phyloP scores from a whole-genome alignment of 2,888 invertebrate species.

The Scrobipalpa costella region DNA sequence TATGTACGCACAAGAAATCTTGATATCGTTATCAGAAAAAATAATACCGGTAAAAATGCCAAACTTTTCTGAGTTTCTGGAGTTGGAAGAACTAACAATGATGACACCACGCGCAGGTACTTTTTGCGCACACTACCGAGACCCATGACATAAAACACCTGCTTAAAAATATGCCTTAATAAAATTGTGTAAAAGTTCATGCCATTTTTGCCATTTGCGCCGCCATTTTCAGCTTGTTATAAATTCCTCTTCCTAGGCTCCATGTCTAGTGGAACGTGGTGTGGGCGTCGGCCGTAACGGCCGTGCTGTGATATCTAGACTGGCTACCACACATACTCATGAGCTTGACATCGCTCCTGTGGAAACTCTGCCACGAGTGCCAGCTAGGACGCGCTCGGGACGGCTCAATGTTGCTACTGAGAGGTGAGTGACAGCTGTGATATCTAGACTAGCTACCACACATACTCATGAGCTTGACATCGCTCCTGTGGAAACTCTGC shows the following conservation, averaged over 20 bases:
- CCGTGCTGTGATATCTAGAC: slow-evolving; percentile 21
- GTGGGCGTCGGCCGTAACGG: slow-evolving; percentile 24
- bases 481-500: slow-evolving; percentile 15
- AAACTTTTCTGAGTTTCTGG: too few relatives aligned
- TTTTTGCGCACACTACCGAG: too few relatives aligned
- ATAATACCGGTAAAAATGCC: too few relatives aligned
- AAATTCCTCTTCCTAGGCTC: background rate
- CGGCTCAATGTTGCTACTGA: slow-evolving; percentile 41
- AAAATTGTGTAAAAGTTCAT: too few relatives aligned
- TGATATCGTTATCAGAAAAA: too few relatives aligned
- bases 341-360: slow-evolving; percentile 18
- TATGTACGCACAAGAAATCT: too few relatives aligned
- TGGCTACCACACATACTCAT: slow-evolving; percentile 17
- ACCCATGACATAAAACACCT: too few relatives aligned
- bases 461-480: slow-evolving; percentile 7
- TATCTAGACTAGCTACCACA: background rate
- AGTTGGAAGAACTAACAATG: too few relatives aligned
- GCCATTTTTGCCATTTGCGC: too few relatives aligned
- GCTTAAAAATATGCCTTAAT: too few relatives aligned
- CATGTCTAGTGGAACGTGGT: slow-evolving; percentile 13
- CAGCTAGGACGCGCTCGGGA: background rate
- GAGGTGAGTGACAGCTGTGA: slow-evolving; percentile 37
- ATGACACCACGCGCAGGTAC: too few relatives aligned
- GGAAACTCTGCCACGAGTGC: background rate
- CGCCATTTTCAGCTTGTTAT: background rate